A percentile compares a stretch with the other conserved stretches of the same genome.
Conservation (phyloP, 2,797 vertebrate genomes). For the Rhinichthys osculus region DNA sequence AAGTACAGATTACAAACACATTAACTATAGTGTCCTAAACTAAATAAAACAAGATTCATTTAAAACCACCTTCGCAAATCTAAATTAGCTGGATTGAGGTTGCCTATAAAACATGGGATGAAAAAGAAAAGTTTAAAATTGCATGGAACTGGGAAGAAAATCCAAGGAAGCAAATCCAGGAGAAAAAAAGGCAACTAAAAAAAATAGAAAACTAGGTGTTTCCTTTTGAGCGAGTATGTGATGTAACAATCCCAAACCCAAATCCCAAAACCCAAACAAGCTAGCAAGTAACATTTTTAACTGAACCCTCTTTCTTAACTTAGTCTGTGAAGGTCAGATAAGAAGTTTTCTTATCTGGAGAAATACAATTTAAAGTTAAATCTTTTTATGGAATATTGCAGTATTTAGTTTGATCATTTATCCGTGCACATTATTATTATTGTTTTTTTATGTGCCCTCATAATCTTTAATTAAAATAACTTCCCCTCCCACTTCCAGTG, state of each 20-base stretch:
- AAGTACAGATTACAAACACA: too few species aligned
- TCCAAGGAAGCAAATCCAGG: too few species aligned
- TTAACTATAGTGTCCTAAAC: too few species aligned
- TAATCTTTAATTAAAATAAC: not conserved
- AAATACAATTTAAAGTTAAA: not conserved
- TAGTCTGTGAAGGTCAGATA: not conserved
- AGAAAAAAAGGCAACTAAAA: too few species aligned
- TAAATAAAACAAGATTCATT: too few species aligned
- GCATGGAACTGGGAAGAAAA: too few species aligned
- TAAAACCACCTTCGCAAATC: too few species aligned
- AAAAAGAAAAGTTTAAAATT: too few species aligned
- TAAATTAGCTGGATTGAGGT: too few species aligned
- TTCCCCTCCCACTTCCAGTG: not conserved
- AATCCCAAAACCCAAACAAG: not conserved
- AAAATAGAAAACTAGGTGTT: not conserved
- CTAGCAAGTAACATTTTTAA: not conserved
- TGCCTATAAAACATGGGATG: too few species aligned
- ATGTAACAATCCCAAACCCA: slow-evolving; percentile 10
- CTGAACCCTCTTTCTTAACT: not conserved
- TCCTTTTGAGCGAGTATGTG: not conserved
- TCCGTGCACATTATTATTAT: not conserved
- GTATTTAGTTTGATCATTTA: not conserved
- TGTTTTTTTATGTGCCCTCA: not conserved
- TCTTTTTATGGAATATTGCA: not conserved
- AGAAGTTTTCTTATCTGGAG: not conserved